Percentiles rank a stretch among this genome's conserved stretches.
Evolutionary conservation across 2,113 vertebrate species (phyloP).

Genomic region (Argyrosomus japonicus): DNA sequence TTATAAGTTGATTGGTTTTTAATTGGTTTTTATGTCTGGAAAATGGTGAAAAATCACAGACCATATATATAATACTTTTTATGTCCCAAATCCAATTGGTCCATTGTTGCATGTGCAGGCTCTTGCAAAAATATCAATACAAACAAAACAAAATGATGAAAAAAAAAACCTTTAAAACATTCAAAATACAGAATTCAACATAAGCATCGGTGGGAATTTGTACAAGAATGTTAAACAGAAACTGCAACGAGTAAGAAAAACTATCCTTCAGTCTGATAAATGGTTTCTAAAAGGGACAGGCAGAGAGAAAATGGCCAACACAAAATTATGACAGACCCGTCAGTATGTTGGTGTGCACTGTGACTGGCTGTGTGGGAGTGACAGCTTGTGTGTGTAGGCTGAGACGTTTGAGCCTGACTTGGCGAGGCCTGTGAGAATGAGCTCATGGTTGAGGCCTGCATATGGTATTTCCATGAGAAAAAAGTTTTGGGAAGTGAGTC

Average conservation of each 20-base stretch:
- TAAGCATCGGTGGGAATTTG: neutral
- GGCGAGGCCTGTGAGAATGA: conserved; percentile 85
- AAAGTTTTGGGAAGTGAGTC: conserved; percentile 74
- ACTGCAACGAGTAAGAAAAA: neutral
- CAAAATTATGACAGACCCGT: conserved; percentile 62
- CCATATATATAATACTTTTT: neutral
- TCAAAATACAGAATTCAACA: neutral
- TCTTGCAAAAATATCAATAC: neutral
- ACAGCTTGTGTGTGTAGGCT: conserved; percentile 67
- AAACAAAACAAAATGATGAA: neutral
- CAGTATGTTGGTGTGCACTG: conserved; percentile 66
- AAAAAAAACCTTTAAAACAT: neutral
- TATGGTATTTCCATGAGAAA: conserved; percentile 90
- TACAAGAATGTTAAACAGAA: conserved; percentile 5
- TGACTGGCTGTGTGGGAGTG: conserved; percentile 71
- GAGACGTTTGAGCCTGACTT: conserved; percentile 81
- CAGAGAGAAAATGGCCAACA: conserved; percentile 47
- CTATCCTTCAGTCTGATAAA: neutral
- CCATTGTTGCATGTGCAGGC: neutral
- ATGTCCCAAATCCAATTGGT: no score
- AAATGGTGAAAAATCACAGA: neutral
- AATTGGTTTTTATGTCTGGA: neutral
- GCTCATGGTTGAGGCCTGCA: conserved; percentile 83
- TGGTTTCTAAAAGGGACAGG: conserved; percentile 48
- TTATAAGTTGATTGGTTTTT: neutral